These are phyloP conservation scores for Dynastes maya DNA, from an alignment of 2,888 invertebrate genomes.

Conservation along the genomic window DNA sequence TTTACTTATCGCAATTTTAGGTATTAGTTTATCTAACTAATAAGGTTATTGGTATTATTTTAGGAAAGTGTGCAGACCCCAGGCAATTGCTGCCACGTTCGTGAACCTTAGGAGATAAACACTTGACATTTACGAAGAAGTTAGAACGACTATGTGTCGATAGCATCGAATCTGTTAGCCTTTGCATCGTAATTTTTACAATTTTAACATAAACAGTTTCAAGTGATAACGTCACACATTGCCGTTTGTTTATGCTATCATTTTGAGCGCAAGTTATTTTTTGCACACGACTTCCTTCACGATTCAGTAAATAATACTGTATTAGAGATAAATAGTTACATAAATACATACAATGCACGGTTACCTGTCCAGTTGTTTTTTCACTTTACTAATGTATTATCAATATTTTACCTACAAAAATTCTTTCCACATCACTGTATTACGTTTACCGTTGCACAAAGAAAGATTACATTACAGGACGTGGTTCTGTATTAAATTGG, in stretches of 20 bases:
- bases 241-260: constrained; percentile 29
- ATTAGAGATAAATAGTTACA: constrained; percentile 13
- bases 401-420: too few relatives aligned
- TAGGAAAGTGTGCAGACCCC: too few relatives aligned
- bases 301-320: neutral
- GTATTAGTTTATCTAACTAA: neutral
- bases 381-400: too few relatives aligned
- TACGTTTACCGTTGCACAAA: too few relatives aligned
- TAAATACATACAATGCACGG: too few relatives aligned
- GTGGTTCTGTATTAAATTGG: too few relatives aligned
- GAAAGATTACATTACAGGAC: too few relatives aligned
- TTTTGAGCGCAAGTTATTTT: constrained; percentile 37
- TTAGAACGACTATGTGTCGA: constrained; percentile 4
- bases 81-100: neutral
- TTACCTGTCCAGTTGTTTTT: too few relatives aligned
- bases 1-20: neutral
- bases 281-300: constrained; percentile 41
- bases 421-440: too few relatives aligned
- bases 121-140: constrained; percentile 29
- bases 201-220: constrained; percentile 35
- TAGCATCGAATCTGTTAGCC: constrained; percentile 28
- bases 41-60: neutral
- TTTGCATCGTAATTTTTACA: constrained; percentile 46
- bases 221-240: constrained; percentile 31
- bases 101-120: constrained; percentile 33